Evolutionary conservation across 2,888 invertebrate species (phyloP).

Genomic region (Poecilobothrus nobilitatus): DNA sequence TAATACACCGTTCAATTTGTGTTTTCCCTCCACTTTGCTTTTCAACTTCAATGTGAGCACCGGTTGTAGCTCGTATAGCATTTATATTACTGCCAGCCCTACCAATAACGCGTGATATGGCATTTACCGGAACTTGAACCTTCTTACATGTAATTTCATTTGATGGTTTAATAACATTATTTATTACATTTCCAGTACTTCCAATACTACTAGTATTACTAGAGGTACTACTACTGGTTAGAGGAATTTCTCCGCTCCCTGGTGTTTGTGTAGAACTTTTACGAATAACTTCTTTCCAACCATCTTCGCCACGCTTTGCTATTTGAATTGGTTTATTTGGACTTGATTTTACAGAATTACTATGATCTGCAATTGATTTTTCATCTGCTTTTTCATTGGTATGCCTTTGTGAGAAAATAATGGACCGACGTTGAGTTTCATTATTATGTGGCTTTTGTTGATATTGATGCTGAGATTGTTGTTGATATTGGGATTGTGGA

Average conservation of each 20-base stretch:
- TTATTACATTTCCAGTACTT: neutral
- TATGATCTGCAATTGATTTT: conserved; percentile 17
- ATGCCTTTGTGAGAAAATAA: conserved; percentile 63
- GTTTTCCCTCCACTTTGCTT: conserved; percentile 80
- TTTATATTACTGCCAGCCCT: conserved; percentile 97
- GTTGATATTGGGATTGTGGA: conserved; percentile 26
- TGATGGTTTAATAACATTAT: conserved; percentile 28
- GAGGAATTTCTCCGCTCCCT: conserved; percentile 5
- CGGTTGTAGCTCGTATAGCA: conserved; percentile 91
- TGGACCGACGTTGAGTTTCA: conserved; percentile 48
- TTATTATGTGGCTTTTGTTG: conserved; percentile 4
- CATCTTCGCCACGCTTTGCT: conserved; percentile 72
- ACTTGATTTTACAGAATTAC: conserved; percentile 15
- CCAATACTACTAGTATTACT: conserved; percentile 7
- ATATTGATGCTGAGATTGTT: conserved; percentile 8
- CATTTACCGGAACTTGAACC: conserved; percentile 87
- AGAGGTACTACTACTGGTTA: conserved; percentile 10
- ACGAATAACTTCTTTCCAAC: conserved; percentile 94
- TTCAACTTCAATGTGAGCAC: conserved; percentile 97
- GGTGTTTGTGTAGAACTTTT: conserved; percentile 57
- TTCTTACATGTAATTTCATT: conserved; percentile 64
- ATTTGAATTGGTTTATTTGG: conserved; percentile 15
- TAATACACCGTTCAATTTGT: conserved; percentile 88
- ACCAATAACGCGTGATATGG: conserved; percentile 95
- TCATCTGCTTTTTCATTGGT: conserved; percentile 52